These are phyloP conservation scores for Margaritifera margaritifera DNA, from an alignment of 2,888 invertebrate genomes.

Conservation along the genomic window DNA sequence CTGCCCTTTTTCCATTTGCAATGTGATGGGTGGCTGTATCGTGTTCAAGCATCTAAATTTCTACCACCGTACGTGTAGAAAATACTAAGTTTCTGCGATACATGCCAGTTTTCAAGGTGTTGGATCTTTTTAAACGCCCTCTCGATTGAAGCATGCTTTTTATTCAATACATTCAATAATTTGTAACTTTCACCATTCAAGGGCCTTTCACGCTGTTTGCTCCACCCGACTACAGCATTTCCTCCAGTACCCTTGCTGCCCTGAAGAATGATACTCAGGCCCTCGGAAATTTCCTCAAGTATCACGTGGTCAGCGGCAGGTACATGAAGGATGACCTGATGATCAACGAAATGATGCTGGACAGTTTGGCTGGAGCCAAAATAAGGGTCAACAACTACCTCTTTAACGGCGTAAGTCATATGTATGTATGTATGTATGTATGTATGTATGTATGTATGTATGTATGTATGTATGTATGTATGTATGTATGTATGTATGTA, in stretches of 20 bases:
- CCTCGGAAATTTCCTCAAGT: slow-evolving; percentile 39
- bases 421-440: background rate
- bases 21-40: too few species aligned
- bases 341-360: slow-evolving; percentile 44
- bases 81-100: too few species aligned
- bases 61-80: too few species aligned
- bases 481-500: too few species aligned
- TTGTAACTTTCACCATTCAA: slow-evolving; percentile 8
- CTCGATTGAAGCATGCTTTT: too few species aligned
- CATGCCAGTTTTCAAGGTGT: too few species aligned
- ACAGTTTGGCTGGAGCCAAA: slow-evolving; percentile 29
- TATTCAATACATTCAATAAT: too few species aligned
- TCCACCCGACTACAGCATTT: slow-evolving; percentile 31
- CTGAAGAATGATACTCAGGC: slow-evolving; percentile 31
- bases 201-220: slow-evolving; percentile 50
- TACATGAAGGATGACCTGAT: slow-evolving; percentile 27
- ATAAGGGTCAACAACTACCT: slow-evolving; percentile 49
- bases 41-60: too few species aligned
- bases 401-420: slow-evolving; percentile 19
- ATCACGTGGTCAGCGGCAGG: slow-evolving; percentile 46
- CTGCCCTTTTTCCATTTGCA: too few species aligned
- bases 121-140: too few species aligned
- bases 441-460: background rate
- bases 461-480: too few species aligned
- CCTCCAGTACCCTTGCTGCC: slow-evolving; percentile 6